Percentiles rank a stretch among this genome's conserved stretches.
phyloP scores from a whole-genome alignment of 2,888 invertebrate genomes.

The Metalampra italica region DNA sequence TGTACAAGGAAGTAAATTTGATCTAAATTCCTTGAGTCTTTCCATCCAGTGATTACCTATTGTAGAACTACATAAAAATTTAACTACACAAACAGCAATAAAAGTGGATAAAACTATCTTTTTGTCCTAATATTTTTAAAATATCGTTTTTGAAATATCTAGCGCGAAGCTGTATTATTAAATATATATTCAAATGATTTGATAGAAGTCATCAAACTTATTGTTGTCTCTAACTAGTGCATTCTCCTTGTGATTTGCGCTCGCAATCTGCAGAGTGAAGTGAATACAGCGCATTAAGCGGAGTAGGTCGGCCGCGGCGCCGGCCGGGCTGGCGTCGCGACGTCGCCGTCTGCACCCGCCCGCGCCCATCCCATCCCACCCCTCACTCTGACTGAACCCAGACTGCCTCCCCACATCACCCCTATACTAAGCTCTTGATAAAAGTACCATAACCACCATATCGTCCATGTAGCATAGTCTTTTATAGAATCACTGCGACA shows the following conservation, averaged over 20 bases:
- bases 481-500: slow-evolving; percentile 1
- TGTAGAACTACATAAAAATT: no score
- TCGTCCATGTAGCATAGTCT: background rate
- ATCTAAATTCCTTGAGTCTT: no score
- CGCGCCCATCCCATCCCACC: slow-evolving; percentile 22
- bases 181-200: no score
- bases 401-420: slow-evolving; percentile 23
- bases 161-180: no score
- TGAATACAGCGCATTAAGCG: background rate
- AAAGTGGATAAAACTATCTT: no score
- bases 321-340: slow-evolving; percentile 73
- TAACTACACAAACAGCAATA: no score
- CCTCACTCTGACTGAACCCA: slow-evolving; percentile 20
- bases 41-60: no score
- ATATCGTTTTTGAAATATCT: no score
- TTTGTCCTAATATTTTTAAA: no score
- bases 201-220: no score
- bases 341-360: slow-evolving; percentile 47
- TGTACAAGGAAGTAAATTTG: no score
- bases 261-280: background rate
- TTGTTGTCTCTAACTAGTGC: background rate
- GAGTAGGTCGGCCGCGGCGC: slow-evolving; percentile 52
- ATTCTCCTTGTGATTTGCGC: background rate
- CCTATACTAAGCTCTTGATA: slow-evolving; percentile 19
- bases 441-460: background rate